These are phyloP conservation scores for Papilio glaucus DNA, from an alignment of 1,140 invertebrate species.

Conservation along the genomic window DNA sequence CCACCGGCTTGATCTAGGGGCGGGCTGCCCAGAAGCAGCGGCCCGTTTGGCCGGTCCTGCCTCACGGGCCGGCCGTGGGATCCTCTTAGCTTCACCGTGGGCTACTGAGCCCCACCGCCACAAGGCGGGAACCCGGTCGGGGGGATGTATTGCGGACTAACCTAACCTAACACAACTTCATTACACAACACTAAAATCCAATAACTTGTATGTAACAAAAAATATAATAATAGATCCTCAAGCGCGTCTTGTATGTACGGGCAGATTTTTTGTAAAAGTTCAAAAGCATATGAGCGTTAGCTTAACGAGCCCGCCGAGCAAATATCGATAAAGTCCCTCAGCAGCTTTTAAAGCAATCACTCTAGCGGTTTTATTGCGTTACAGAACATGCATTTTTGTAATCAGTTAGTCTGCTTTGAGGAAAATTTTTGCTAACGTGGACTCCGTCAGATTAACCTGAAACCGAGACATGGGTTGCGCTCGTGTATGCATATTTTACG, in stretches of 20 bases:
- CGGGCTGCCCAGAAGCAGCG: no score
- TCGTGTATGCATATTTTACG: conserved; percentile 32
- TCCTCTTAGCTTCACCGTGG: no score
- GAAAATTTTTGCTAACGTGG: not conserved
- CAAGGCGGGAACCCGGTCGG: no score
- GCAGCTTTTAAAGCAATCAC: conserved; percentile 7
- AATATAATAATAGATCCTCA: not conserved
- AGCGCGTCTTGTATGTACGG: not conserved
- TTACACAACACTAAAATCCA: not conserved
- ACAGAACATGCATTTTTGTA: not conserved
- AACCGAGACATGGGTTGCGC: not conserved
- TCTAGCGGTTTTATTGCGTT: not conserved
- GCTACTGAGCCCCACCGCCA: no score
- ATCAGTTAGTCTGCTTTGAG: conserved; percentile 4
- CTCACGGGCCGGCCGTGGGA: no score
- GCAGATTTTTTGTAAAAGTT: conserved; percentile 6
- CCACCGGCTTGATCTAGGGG: no score
- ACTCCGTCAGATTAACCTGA: conserved; percentile 30
- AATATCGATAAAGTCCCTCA: conserved; percentile 25
- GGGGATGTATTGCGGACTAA: no score
- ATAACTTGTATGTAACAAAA: not conserved
- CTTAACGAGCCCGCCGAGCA: not conserved
- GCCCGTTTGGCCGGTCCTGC: no score
- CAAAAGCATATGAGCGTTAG: not conserved
- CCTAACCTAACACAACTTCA: no score